A percentile compares a stretch with the other conserved stretches of the same genome.
phyloP scores from a whole-genome alignment of 2,888 invertebrate genomes.

The Cylindroiulus punctatus region DNA sequence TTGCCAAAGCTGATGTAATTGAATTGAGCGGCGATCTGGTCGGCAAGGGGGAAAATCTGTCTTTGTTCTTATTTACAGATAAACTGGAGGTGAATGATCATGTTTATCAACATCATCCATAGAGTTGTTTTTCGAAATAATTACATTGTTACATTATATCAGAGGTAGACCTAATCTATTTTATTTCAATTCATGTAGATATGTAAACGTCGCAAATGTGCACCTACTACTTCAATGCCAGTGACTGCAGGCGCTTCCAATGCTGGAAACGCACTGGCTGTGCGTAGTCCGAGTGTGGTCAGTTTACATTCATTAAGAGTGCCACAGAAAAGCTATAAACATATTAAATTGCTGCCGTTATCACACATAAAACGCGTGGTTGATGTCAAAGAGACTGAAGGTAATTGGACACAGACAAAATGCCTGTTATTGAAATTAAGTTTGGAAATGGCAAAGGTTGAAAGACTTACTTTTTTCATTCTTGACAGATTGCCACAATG shows the following conservation, averaged over 20 bases:
- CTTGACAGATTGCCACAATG: constrained; percentile 79
- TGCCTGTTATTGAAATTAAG: neutral
- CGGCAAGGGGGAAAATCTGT: constrained; percentile 85
- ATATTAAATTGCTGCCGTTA: constrained; percentile 87
- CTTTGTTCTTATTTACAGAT: constrained; percentile 93
- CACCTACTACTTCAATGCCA: constrained; percentile 58
- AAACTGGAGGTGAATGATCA: constrained; percentile 79
- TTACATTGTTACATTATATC: neutral
- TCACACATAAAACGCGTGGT: constrained; percentile 90
- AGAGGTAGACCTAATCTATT: neutral
- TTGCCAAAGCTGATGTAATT: constrained; percentile 86
- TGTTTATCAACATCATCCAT: neutral
- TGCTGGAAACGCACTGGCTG: constrained; percentile 21
- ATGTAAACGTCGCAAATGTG: constrained; percentile 69
- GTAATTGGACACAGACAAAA: constrained; percentile 64
- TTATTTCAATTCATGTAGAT: constrained; percentile 64
- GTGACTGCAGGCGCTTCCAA: neutral
- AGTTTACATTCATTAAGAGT: constrained; percentile 60
- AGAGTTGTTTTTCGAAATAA: too few species aligned
- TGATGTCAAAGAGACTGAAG: constrained; percentile 87
- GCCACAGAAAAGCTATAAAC: constrained; percentile 82
- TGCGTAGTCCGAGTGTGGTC: constrained; percentile 71
- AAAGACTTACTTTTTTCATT: neutral
- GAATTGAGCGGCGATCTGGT: constrained; percentile 80
- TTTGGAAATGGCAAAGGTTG: neutral